Conservation (phyloP, 2,113 vertebrate genomes). For the Cricetomys ansorgei region DNA sequence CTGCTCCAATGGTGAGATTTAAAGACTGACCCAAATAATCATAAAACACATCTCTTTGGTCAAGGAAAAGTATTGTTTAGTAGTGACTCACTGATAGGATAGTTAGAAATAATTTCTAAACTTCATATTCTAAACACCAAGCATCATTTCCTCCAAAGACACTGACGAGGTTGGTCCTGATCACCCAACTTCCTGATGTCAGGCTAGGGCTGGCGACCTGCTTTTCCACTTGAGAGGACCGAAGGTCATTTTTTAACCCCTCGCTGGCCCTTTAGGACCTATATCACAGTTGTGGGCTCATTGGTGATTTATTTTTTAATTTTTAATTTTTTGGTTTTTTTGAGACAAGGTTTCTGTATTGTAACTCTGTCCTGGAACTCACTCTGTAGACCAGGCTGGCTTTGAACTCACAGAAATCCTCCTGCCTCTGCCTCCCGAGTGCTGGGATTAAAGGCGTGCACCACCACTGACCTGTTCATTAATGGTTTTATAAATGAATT, state of each 20-base stretch:
- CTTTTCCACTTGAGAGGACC: neutral
- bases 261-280: neutral
- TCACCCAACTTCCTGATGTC: neutral
- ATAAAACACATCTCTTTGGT: slow-evolving; percentile 10
- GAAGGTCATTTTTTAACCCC: neutral
- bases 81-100: neutral
- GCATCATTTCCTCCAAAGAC: neutral
- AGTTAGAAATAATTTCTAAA: neutral
- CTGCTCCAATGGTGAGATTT: slow-evolving; percentile 17
- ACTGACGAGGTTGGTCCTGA: neutral
- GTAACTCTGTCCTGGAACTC: too few relatives aligned
- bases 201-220: neutral
- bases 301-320: too few relatives aligned
- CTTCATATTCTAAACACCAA: accelerated
- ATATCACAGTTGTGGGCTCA: neutral
- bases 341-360: too few relatives aligned
- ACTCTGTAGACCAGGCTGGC: too few relatives aligned
- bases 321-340: too few relatives aligned
- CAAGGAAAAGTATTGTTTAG: neutral
- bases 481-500: neutral
- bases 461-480: too few relatives aligned
- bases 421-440: too few relatives aligned
- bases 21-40: slow-evolving; percentile 18
- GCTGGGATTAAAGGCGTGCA: too few relatives aligned
- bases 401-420: too few relatives aligned